phyloP scores from a whole-genome alignment of 1,140 invertebrate species.

The Anthonomus grandis region DNA sequence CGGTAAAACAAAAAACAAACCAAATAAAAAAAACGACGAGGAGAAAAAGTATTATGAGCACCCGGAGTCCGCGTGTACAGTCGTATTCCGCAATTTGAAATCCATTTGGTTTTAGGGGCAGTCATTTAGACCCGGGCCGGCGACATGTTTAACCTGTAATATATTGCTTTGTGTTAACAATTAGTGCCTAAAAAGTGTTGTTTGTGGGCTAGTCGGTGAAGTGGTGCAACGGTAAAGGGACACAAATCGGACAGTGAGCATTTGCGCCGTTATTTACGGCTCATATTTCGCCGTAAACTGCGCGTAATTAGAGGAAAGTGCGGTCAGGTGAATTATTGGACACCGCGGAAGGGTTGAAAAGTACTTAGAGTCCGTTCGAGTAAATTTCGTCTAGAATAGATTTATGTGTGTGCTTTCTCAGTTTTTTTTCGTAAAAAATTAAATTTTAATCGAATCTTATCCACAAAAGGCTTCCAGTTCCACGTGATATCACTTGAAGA shows the following conservation, averaged over 20 bases:
- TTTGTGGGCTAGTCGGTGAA: slow-evolving; percentile 35
- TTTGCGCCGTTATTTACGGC: slow-evolving; percentile 47
- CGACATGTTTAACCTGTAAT: slow-evolving; percentile 29
- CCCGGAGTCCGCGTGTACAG: no score
- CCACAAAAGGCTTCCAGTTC: no score
- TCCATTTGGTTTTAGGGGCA: slow-evolving; percentile 19
- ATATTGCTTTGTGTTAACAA: slow-evolving; percentile 36
- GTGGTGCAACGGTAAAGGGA: slow-evolving; percentile 33
- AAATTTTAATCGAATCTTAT: no score
- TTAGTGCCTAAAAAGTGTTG: slow-evolving; percentile 38
- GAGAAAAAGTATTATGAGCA: no score
- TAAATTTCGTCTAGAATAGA: no score
- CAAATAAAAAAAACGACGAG: no score
- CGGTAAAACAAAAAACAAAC: no score
- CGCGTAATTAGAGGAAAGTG: slow-evolving; percentile 50
- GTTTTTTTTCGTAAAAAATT: no score
- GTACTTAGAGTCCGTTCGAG: slow-evolving; percentile 8
- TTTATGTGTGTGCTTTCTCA: no score
- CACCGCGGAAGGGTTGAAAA: slow-evolving; percentile 37
- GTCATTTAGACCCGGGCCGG: slow-evolving; percentile 3
- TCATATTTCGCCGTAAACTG: slow-evolving; percentile 49
- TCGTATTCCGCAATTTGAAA: slow-evolving; percentile 21
- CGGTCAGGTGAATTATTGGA: slow-evolving; percentile 49
- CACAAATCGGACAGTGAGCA: slow-evolving; percentile 47
- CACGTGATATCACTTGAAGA: no score